These are phyloP conservation scores for Scaptomyza montana DNA, from an alignment of 1,140 invertebrate species.

Conservation along the genomic window DNA sequence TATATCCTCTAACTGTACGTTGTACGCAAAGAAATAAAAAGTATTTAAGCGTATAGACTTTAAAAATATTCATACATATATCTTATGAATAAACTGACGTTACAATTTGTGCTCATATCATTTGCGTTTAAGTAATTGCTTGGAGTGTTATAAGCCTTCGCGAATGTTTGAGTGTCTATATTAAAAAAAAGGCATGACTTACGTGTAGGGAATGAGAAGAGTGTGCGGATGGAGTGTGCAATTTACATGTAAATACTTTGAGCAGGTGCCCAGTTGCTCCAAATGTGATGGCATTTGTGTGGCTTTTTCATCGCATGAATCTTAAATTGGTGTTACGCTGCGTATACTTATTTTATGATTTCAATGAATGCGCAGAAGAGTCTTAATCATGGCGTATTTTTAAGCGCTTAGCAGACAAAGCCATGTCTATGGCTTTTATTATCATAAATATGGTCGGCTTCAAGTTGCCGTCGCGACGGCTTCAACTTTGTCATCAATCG, in stretches of 20 bases:
- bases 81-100: conserved; percentile 23
- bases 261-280: conserved; percentile 20
- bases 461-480: conserved; percentile 25
- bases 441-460: conserved; percentile 68
- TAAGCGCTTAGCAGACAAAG: conserved; percentile 13
- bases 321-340: conserved; percentile 38
- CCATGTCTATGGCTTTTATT: conserved; percentile 70
- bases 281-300: conserved; percentile 21
- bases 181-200: neutral
- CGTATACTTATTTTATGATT: conserved; percentile 71
- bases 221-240: neutral
- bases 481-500: conserved; percentile 34
- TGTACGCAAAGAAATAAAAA: conserved; percentile 21
- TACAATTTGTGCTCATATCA: conserved; percentile 29
- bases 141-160: conserved; percentile 26
- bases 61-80: neutral
- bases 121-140: conserved; percentile 47
- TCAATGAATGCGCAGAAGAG: conserved; percentile 53
- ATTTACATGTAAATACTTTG: conserved; percentile 28
- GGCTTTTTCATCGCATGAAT: neutral
- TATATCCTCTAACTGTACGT: conserved; percentile 6
- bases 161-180: conserved; percentile 9
- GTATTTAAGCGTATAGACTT: conserved; percentile 9
- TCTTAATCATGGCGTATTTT: conserved; percentile 33
- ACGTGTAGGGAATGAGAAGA: neutral